Evolutionary conservation across 2,797 vertebrate genomes (phyloP), one percentile per base, ranked within the genome.

Genomic region (Channa striata): DNA sequence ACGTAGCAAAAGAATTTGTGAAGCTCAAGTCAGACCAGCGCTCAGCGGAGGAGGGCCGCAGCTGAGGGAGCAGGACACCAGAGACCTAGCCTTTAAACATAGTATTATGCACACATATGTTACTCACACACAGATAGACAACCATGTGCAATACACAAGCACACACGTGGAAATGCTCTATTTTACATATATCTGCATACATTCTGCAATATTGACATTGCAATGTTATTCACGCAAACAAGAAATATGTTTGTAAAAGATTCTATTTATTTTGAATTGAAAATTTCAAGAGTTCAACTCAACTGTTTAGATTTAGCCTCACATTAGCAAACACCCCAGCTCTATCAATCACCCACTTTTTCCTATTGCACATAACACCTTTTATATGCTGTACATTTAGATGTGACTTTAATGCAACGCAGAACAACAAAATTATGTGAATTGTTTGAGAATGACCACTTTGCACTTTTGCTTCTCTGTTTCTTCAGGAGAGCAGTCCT

Each of bases 1-100:
- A 99, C 30, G 98, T 99, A 86, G 98, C 98, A 58, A 98, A 98
- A 83, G 98, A 99, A 86, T 99, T 99, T 0, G 97, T 98, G 82
- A 99, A 98, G 91, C 95, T 99, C 61, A 99, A 99, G 89, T 99
- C 97, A 0, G 98, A 99, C 92, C 97, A 97, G 23, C 97, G 97
- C 74, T 98, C 97, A 0, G 94, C 95, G 0, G 97, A 99, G 78
- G 98, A 99, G 89, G 97, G 94, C 16, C 89, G 93, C 73, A 96
- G 96, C 66, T 96, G 95, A 93, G 90, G 72, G 92, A 91, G 58
- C 44, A 21, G 3, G 12, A 78, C 94, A 94, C 77, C 94, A 0
- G 93, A 96, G 88, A 95, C 92, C 0, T 91, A 91, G 69, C 62
- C 13, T 58, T 80, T 14, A 74, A 0, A 93, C 94, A 0, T 90